Percentiles rank a stretch among this genome's conserved stretches.
Evolutionary conservation across 2,797 vertebrate genomes (phyloP).

Genomic region (Furcifer pardalis): DNA sequence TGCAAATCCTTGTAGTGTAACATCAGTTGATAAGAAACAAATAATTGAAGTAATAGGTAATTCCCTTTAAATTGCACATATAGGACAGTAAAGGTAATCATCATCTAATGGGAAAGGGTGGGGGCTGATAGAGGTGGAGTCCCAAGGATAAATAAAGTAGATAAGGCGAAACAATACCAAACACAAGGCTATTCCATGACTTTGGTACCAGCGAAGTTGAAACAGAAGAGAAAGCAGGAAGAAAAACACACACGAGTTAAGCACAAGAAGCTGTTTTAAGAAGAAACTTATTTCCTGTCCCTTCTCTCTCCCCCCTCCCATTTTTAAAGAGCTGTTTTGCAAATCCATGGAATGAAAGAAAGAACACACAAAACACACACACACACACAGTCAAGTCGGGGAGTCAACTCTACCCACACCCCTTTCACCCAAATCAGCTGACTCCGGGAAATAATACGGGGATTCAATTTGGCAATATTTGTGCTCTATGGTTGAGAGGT

Average conservation of each 20-base stretch:
- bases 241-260: constrained; percentile 38
- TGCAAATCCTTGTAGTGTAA: constrained; percentile 91
- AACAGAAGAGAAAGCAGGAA: background rate
- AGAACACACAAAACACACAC: too few relatives aligned
- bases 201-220: background rate
- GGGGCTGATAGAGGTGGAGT: constrained; percentile 51
- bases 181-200: constrained; percentile 37
- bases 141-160: constrained; percentile 54
- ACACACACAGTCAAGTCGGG: constrained; percentile 36
- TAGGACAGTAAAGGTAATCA: constrained; percentile 67
- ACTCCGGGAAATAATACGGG: constrained; percentile 43
- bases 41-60: constrained; percentile 84
- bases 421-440: background rate
- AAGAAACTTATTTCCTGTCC: constrained; percentile 20
- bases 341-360: background rate
- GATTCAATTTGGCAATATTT: constrained; percentile 45
- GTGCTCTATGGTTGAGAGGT: constrained; percentile 21
- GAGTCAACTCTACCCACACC: background rate
- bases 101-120: constrained; percentile 57
- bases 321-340: background rate
- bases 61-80: constrained; percentile 77
- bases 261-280: constrained; percentile 17
- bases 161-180: constrained; percentile 51
- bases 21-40: constrained; percentile 89
- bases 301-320: background rate